Base-by-base conservation (phyloP, 2,888 invertebrate genomes). In the Sisyra terminalis region DNA sequence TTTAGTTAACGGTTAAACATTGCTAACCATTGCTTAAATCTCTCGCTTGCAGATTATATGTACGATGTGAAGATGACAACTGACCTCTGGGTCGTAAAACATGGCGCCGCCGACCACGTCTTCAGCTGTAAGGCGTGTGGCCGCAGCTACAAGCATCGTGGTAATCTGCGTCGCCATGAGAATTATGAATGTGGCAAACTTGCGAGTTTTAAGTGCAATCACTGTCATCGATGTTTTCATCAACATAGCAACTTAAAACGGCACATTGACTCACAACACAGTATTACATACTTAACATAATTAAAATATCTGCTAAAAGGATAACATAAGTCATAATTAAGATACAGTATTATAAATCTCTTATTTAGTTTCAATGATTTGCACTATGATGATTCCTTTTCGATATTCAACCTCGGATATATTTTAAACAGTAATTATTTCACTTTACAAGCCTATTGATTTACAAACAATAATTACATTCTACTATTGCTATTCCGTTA, bases 101-200 rank as follows among this genome's bases (percentile, higher is more conserved):
- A 9, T 10, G 9, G 29, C n/a, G 14, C 35, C 5, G 42, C 13
- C 17, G 14, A 15, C 35, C 14, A 34, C 17, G 17, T 11, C 9
- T 35, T 42, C 11, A 11, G 35, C 14, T 42, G 42, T 18, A 11
- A 34, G n/a, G 18, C 24, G 17, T 88, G 87, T 61, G 81, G 82
- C 50, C 87, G 86, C 66, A 73, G 78, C 53, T 88, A 88, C 71
- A 79, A 78, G 64, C 78, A 78, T 62, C 80, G 80, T 57, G 79
- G 81, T 51, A 82, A 81, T 47, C 67, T 85, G 53, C 78, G 77
- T 58, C 72, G 81, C 46, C 82, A 82, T 58, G 70, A 75, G 54
- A 73, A 73, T 55, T 75, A 77, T 61, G 82, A 82, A 57, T 83
- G 83, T 57, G 70, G 73, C 51, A 74, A 73, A 57, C 67, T 69